A percentile compares a stretch with the other conserved stretches of the same genome.
Evolutionary conservation across 2,888 invertebrate genomes (phyloP).

Genomic region (Melikaiella ostensackeni): DNA sequence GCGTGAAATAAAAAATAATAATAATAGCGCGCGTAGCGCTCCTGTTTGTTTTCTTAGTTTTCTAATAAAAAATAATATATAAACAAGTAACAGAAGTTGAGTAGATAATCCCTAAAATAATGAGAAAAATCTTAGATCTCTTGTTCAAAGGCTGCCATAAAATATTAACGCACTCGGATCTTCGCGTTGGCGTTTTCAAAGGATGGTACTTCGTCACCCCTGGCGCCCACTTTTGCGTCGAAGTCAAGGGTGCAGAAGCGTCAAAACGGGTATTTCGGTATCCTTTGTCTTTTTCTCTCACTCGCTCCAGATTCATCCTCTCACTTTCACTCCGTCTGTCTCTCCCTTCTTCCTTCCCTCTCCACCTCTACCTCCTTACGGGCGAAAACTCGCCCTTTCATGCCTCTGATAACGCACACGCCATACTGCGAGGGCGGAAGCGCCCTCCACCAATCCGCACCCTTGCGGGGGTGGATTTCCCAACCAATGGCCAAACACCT

Average conservation of each 20-base stretch:
- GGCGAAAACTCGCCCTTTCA: conserved; percentile 43
- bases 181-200: conserved; percentile 41
- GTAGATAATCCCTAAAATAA: not conserved
- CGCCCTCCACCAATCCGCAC: conserved; percentile 67
- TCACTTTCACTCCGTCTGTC: conserved; percentile 43
- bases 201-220: conserved; percentile 51
- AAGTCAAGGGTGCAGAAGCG: conserved; percentile 59
- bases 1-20: too few species aligned
- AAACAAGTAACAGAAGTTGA: not conserved
- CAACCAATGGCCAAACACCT: conserved; percentile 46
- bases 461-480: conserved; percentile 61
- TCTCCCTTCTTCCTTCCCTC: conserved; percentile 48
- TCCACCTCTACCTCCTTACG: conserved; percentile 37
- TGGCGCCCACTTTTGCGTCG: conserved; percentile 42
- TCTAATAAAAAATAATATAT: too few species aligned
- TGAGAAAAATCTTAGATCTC: conserved; percentile 12
- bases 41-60: too few species aligned
- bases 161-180: conserved; percentile 43
- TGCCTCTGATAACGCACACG: conserved; percentile 60
- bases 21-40: too few species aligned
- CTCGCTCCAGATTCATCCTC: conserved; percentile 52
- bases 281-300: conserved; percentile 50
- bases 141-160: conserved; percentile 39
- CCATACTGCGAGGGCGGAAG: conserved; percentile 74
- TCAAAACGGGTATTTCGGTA: conserved; percentile 53